Conservation (phyloP, 2,113 vertebrate species). For the Nesogale talazaci region DNA sequence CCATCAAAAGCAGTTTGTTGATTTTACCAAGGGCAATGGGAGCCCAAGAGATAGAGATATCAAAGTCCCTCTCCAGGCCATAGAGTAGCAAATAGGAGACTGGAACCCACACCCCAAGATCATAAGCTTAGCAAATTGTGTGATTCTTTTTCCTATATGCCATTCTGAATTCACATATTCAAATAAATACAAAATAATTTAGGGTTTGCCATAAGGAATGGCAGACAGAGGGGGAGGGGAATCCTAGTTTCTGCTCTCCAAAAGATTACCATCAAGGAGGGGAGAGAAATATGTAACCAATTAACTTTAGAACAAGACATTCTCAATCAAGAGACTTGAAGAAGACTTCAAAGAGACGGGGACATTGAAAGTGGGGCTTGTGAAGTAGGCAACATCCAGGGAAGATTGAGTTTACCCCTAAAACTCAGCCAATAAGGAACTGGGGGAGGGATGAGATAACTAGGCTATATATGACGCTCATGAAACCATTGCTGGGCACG, state of each 20-base stretch:
- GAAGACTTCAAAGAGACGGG: background rate
- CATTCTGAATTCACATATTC: background rate
- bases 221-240: too few species aligned
- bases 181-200: conserved; percentile 47
- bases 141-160: background rate
- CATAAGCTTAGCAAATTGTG: background rate
- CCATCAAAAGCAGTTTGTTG: background rate
- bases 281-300: background rate
- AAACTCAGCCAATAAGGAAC: too few species aligned
- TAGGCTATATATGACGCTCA: too few species aligned
- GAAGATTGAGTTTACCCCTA: too few species aligned
- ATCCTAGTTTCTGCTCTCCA: background rate
- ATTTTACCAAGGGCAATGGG: background rate
- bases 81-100: background rate
- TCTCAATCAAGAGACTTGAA: background rate
- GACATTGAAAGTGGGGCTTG: background rate
- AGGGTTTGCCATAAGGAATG: background rate
- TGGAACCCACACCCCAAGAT: background rate
- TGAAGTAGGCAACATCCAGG: too few species aligned
- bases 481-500: too few species aligned
- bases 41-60: background rate
- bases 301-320: background rate
- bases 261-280: conserved; percentile 32
- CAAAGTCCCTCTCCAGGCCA: background rate
- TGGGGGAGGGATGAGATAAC: too few species aligned